Conservation (phyloP, 2,888 invertebrate species). For the Trissonchulus sp. region DNA sequence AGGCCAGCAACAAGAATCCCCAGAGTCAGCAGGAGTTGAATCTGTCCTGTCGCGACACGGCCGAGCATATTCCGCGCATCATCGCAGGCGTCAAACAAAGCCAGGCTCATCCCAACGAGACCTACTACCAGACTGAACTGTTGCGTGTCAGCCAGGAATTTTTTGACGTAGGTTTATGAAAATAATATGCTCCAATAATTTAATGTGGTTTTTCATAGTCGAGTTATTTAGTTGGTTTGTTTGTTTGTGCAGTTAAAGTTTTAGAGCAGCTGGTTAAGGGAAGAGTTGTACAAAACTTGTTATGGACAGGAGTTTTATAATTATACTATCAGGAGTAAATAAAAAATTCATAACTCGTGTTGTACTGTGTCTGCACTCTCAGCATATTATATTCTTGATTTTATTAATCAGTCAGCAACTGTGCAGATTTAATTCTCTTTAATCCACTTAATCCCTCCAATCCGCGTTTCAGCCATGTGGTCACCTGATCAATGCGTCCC, state of each 20-base stretch:
- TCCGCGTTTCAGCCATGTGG: constrained; percentile 52
- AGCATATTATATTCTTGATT: not conserved
- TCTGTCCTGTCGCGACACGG: constrained; percentile 53
- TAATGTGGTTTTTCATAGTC: too few relatives aligned
- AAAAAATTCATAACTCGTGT: not conserved
- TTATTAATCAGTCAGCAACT: not conserved
- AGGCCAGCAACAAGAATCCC: constrained; percentile 68
- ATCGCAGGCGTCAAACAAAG: constrained; percentile 48
- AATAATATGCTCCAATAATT: too few relatives aligned
- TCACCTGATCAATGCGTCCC: constrained; percentile 68
- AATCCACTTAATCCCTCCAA: not conserved
- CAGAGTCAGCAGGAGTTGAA: constrained; percentile 62
- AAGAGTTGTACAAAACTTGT: too few relatives aligned
- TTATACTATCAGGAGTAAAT: too few relatives aligned
- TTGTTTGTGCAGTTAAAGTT: too few relatives aligned
- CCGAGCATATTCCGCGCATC: constrained; percentile 53
- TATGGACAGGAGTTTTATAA: too few relatives aligned
- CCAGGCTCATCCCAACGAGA: not conserved
- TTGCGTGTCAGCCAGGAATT: constrained; percentile 10
- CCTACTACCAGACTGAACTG: constrained; percentile 12
- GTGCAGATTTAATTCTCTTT: not conserved
- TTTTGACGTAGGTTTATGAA: constrained; percentile 22
- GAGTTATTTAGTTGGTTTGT: too few relatives aligned
- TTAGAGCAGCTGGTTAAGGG: too few relatives aligned
- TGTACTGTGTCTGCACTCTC: not conserved